These are phyloP conservation scores for Fundulus diaphanus DNA, from an alignment of 2,797 vertebrate genomes.

Conservation along the genomic window DNA sequence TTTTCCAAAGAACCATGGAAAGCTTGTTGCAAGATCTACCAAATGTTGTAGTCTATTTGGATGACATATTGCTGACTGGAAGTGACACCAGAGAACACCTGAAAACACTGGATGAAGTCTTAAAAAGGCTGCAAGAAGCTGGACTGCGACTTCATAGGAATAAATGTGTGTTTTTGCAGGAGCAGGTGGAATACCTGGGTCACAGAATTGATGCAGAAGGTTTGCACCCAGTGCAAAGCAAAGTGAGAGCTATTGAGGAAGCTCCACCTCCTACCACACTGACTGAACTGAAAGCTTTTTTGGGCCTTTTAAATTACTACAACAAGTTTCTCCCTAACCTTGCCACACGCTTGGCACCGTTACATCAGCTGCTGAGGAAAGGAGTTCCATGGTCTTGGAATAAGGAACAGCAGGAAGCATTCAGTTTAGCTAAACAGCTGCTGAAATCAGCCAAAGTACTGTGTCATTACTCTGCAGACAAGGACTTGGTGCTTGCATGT, in stretches of 20 bases:
- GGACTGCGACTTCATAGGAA: background rate
- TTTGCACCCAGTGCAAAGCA: background rate
- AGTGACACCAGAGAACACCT: background rate
- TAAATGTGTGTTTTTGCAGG: background rate
- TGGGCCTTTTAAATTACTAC: background rate
- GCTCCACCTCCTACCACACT: background rate
- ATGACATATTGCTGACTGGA: constrained; percentile 7
- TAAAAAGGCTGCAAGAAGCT: background rate
- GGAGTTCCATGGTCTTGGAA: background rate
- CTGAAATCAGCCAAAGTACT: background rate
- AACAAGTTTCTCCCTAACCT: constrained; percentile 12
- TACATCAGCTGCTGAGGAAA: constrained; percentile 1
- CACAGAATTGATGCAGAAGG: constrained; percentile 13
- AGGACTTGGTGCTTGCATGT: constrained; percentile 17
- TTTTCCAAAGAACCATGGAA: no score
- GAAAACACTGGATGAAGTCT: background rate
- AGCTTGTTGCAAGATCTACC: background rate
- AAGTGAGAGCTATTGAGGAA: constrained; percentile 1
- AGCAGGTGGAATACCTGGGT: background rate
- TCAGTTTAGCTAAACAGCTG: background rate
- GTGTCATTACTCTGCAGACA: background rate
- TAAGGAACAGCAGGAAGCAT: background rate
- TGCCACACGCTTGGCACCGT: background rate
- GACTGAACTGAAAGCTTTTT: background rate
- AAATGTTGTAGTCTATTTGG: background rate